phyloP scores from a whole-genome alignment of 2,113 vertebrate genomes.

The Aplodontia rufa region DNA sequence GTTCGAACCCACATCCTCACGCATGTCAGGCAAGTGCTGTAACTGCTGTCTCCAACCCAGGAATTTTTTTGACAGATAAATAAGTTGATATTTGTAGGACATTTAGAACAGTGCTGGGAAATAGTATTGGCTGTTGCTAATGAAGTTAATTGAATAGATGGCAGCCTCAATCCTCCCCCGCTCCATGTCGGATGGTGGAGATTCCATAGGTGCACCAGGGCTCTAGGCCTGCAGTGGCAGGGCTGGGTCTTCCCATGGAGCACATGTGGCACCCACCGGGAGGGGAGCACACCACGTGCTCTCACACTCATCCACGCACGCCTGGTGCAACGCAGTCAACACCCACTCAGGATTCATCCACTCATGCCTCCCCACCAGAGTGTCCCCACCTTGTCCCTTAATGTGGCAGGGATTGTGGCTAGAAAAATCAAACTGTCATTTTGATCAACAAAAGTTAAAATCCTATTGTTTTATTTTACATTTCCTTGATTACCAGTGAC shows the following conservation, averaged over 20 bases:
- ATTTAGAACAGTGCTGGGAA: background rate
- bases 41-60: too few relatives aligned
- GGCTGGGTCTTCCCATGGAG: background rate
- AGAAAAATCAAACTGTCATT: background rate
- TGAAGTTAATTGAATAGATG: conserved; percentile 23
- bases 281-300: background rate
- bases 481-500: background rate
- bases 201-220: rapidly evolving
- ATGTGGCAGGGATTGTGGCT: background rate
- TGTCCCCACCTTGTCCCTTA: too few relatives aligned
- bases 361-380: background rate
- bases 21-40: too few relatives aligned
- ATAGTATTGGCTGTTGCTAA: background rate
- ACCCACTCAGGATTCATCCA: background rate
- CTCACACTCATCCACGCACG: background rate
- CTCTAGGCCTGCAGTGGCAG: background rate
- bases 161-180: background rate
- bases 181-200: background rate
- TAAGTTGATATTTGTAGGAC: background rate
- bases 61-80: background rate
- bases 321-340: background rate
- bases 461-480: background rate
- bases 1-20: too few relatives aligned
- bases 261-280: background rate
- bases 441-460: background rate